Conservation (phyloP, 2,888 invertebrate species). For the Geophilus truncorum region DNA sequence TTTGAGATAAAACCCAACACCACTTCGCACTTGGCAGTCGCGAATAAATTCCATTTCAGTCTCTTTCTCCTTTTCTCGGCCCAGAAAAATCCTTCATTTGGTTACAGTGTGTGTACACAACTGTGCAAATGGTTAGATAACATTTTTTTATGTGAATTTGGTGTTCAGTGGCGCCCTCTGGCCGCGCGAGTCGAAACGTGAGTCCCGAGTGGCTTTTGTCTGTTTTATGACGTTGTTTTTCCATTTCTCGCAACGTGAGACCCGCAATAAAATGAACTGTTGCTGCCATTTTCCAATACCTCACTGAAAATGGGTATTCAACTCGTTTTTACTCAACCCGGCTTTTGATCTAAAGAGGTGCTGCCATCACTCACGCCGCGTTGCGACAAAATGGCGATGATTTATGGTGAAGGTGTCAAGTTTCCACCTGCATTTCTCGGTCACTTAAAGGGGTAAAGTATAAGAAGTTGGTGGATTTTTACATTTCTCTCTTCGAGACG, state of each 20-base stretch:
- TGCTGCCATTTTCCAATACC: neutral
- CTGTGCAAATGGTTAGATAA: neutral
- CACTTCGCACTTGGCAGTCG: too few relatives aligned
- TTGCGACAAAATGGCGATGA: neutral
- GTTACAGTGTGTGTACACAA: neutral
- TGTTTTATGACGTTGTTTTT: constrained; percentile 4
- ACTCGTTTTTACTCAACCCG: neutral
- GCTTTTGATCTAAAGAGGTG: neutral
- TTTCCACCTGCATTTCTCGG: too few relatives aligned
- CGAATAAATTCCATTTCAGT: neutral
- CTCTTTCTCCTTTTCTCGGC: too few relatives aligned
- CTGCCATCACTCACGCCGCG: neutral
- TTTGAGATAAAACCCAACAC: neutral
- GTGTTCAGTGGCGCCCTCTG: constrained; percentile 1
- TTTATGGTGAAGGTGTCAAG: neutral
- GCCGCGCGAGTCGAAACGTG: neutral
- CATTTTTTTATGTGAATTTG: neutral
- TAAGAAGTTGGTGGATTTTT: too few relatives aligned
- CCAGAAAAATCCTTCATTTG: neutral
- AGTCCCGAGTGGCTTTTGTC: neutral
- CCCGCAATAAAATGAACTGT: constrained; percentile 1
- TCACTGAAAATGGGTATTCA: neutral
- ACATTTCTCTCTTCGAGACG: too few relatives aligned
- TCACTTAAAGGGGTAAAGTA: too few relatives aligned
- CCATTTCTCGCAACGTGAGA: neutral